A percentile compares a stretch with the other conserved stretches of the same genome.
phyloP scores from a whole-genome alignment of 2,888 invertebrate genomes.

The Agonum fuliginosum region DNA sequence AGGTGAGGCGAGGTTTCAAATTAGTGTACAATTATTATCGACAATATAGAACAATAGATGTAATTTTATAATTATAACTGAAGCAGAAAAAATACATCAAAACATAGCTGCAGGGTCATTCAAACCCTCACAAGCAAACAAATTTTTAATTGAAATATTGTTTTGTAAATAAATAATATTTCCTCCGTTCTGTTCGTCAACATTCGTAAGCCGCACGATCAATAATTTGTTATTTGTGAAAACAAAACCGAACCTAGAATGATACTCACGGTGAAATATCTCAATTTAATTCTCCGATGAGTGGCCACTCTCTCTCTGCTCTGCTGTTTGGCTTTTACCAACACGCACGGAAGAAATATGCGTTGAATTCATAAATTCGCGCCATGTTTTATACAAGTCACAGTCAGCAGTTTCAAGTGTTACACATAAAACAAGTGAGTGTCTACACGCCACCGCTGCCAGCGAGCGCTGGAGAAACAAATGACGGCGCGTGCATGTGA shows the following conservation, averaged over 20 bases:
- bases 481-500: constrained; percentile 33
- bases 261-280: constrained; percentile 26
- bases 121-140: no score
- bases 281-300: constrained; percentile 23
- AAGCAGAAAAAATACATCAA: no score
- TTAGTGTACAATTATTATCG: no score
- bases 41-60: no score
- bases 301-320: neutral
- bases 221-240: constrained; percentile 1
- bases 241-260: constrained; percentile 11
- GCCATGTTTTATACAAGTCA: constrained; percentile 55
- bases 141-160: no score
- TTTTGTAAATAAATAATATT: no score
- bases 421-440: constrained; percentile 54
- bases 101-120: no score
- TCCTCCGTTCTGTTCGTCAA: no score
- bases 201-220: no score
- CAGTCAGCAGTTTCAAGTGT: constrained; percentile 56
- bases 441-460: constrained; percentile 19
- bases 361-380: constrained; percentile 47
- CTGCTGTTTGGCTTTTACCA: constrained; percentile 29
- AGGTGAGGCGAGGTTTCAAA: no score
- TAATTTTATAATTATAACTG: no score
- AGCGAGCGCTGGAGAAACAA: constrained; percentile 23
- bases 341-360: constrained; percentile 44